A percentile compares a stretch with the other conserved stretches of the same genome.
phyloP scores from a whole-genome alignment of 2,888 invertebrate species.

The Drosophila acutilabella region DNA sequence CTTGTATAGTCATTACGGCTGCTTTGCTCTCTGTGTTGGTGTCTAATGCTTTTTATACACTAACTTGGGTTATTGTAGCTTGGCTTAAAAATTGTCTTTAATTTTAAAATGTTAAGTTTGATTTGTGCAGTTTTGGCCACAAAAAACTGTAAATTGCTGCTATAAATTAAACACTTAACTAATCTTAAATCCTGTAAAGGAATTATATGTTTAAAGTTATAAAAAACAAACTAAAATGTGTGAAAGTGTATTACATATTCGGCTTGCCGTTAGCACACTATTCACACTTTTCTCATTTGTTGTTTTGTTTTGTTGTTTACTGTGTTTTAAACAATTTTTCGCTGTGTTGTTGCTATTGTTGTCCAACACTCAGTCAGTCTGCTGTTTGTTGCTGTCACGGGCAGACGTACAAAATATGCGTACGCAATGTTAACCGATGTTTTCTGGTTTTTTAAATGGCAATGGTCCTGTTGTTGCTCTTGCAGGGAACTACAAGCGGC shows the following conservation, averaged over 20 bases:
- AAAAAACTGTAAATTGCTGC: too few species aligned
- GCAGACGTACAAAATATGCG: slow-evolving; percentile 49
- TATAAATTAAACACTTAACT: too few species aligned
- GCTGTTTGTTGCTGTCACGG: slow-evolving; percentile 47
- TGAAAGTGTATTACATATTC: slow-evolving; percentile 8
- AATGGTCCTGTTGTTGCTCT: slow-evolving; percentile 81
- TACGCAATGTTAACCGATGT: slow-evolving; percentile 59
- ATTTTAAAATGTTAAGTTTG: too few species aligned
- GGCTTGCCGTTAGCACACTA: neutral
- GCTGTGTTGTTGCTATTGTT: slow-evolving; percentile 46
- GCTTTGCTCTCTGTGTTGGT: slow-evolving; percentile 16
- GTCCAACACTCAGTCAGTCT: slow-evolving; percentile 56
- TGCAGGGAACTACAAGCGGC: slow-evolving; percentile 89
- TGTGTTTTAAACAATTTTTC: slow-evolving; percentile 5
- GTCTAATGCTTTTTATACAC: neutral
- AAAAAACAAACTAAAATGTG: neutral
- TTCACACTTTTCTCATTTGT: neutral
- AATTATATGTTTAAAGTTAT: neutral
- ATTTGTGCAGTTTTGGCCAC: too few species aligned
- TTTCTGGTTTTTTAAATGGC: slow-evolving; percentile 79
- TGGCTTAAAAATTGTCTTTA: too few species aligned
- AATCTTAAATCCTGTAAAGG: too few species aligned
- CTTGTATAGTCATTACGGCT: slow-evolving; percentile 21
- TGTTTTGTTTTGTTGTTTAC: slow-evolving; percentile 9
- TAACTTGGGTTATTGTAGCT: too few species aligned